phyloP scores from a whole-genome alignment of 2,113 vertebrate genomes.

The Heloderma charlesbogerti region DNA sequence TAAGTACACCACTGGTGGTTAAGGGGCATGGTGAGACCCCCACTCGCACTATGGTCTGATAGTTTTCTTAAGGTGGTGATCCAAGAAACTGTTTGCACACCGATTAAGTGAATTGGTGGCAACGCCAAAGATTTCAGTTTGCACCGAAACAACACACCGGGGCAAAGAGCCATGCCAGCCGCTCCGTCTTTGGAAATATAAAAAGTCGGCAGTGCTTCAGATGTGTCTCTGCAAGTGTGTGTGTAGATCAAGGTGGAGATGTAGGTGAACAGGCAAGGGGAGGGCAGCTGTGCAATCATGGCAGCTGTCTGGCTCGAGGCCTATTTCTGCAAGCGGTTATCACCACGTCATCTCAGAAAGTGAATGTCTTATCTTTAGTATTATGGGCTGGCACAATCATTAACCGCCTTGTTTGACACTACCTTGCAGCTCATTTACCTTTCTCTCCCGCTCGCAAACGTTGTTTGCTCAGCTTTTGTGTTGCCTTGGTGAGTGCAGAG shows the following conservation, averaged over 20 bases:
- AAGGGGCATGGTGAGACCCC: no score
- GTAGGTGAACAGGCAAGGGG: not conserved
- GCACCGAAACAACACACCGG: not conserved
- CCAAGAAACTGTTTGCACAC: not conserved
- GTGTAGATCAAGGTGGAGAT: not conserved
- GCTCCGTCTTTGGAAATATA: not conserved
- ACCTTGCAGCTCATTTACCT: fast-evolving
- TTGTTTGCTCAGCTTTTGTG: fast-evolving
- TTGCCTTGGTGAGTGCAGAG: not conserved
- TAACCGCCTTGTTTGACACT: not conserved
- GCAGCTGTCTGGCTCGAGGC: not conserved
- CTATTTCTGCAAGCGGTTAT: not conserved
- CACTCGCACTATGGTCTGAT: no score
- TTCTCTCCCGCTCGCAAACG: not conserved
- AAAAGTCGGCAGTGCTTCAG: not conserved
- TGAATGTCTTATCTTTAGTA: not conserved
- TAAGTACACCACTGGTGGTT: no score
- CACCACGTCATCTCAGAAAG: no score
- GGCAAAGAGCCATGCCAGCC: not conserved
- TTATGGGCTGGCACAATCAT: fast-evolving
- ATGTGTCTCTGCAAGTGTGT: not conserved
- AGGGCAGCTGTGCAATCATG: not conserved
- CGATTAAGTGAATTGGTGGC: not conserved
- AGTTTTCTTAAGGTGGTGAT: not conserved
- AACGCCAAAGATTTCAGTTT: not conserved